Evolutionary conservation across 2,888 invertebrate genomes (phyloP), one percentile per base, ranked within the genome.

Genomic region (Melinopterus prodromus): DNA sequence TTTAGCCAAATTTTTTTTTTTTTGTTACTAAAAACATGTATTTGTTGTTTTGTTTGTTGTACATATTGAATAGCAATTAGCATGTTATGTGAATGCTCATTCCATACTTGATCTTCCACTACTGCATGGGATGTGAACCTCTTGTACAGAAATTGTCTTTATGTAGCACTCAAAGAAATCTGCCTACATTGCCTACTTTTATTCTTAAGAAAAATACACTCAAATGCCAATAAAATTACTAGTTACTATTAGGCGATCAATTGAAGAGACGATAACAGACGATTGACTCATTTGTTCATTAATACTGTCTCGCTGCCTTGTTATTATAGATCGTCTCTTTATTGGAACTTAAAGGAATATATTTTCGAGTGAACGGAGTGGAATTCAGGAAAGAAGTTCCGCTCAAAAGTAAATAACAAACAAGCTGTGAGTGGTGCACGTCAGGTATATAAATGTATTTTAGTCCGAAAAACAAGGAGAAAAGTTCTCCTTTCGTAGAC

Each of bases 361-460:
- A 53, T 53, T 53, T 53, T 53, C 53, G 53, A 9, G 1, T 53
- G 53, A 4, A 53, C 53, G 53, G 26, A n/a, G 26, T 3, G 26
- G 26, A 1, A 7, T 53, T 53, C 53, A 53, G 12, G 38, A 9
- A 9, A 38, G 9, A 38, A 38, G 53, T 53, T 4, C 53, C 12
- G 9, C 53, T 53, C 53, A 53, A 53, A 53, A 53, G 5, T 53
- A 53, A 53, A 53, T 53, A 53, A 53, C 53, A 53, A 53, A 53
- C 12, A 53, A 6, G 53, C 2, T 53, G 53, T 6, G 53, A 53
- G 53, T 53, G 7, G 53, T 53, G 53, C 53, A 53, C 53, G 53
- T 53, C 53, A 53, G 53, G 53, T 53, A 53, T 53, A 53, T 53
- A 53, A 53, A 53, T 53, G 53, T 53, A 53, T 53, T 53, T 53